phyloP scores from a whole-genome alignment of 2,888 invertebrate genomes.

The Incurvaria masculella region DNA sequence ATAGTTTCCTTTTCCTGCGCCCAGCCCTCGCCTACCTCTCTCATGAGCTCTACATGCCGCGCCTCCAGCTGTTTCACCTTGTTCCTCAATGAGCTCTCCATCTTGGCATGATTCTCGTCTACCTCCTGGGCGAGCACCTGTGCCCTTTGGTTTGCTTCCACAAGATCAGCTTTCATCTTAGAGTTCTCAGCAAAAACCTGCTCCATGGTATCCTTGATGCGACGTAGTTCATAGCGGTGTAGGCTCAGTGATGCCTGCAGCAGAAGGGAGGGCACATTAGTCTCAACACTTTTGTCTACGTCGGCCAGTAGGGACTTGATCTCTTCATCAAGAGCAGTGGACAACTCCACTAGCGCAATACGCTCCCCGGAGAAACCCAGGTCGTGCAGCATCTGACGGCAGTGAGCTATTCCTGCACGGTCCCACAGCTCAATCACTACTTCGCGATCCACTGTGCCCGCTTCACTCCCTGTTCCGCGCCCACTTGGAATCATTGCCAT shows the following conservation, averaged over 20 bases:
- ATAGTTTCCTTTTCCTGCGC: slow-evolving; percentile 73
- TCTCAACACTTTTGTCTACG: slow-evolving; percentile 30
- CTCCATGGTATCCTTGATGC: slow-evolving; percentile 58
- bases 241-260: slow-evolving; percentile 64
- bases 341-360: slow-evolving; percentile 60
- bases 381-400: slow-evolving; percentile 62
- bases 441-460: slow-evolving; percentile 36
- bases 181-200: slow-evolving; percentile 74
- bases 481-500: background rate
- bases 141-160: slow-evolving; percentile 80
- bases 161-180: slow-evolving; percentile 74
- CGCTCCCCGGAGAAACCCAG: slow-evolving; percentile 62
- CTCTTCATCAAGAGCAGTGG: slow-evolving; percentile 69
- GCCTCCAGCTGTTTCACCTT: slow-evolving; percentile 70
- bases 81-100: slow-evolving; percentile 73
- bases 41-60: slow-evolving; percentile 72
- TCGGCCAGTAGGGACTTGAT: slow-evolving; percentile 16
- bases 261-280: slow-evolving; percentile 33
- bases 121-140: slow-evolving; percentile 83
- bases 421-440: slow-evolving; percentile 71
- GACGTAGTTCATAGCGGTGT: slow-evolving; percentile 64
- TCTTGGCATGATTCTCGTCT: slow-evolving; percentile 82
- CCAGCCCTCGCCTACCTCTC: slow-evolving; percentile 66
- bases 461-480: slow-evolving; percentile 18
- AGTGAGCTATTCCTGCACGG: slow-evolving; percentile 62